Conservation (phyloP, 2,113 vertebrate genomes). For the Miniopterus natalensis region DNA sequence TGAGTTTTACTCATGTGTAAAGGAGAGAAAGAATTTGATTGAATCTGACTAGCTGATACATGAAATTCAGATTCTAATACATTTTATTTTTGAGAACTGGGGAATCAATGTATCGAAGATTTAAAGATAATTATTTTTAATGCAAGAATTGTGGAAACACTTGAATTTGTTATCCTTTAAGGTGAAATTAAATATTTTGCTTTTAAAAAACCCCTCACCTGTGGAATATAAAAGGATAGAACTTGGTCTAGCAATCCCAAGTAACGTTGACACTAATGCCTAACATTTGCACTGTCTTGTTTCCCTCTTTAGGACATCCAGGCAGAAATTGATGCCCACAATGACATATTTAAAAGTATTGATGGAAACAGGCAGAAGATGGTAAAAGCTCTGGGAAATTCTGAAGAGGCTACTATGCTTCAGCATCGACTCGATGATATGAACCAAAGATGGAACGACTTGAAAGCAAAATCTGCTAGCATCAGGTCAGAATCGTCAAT, state of each 20-base stretch:
- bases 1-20: background rate
- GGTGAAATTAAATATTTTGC: background rate
- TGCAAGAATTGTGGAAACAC: background rate
- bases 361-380: constrained; percentile 97
- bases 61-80: constrained; percentile 18
- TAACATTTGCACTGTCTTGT: constrained; percentile 57
- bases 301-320: constrained; percentile 94
- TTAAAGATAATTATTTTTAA: constrained; percentile 33
- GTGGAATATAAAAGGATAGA: background rate
- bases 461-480: constrained; percentile 96
- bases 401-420: constrained; percentile 95
- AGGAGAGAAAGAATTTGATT: background rate
- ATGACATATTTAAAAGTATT: constrained; percentile 98
- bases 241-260: background rate
- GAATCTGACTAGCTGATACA: background rate
- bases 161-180: constrained; percentile 2
- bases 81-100: constrained; percentile 16
- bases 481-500: constrained; percentile 90
- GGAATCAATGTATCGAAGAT: background rate
- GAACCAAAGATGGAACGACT: constrained; percentile 98
- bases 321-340: constrained; percentile 99
- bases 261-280: background rate
- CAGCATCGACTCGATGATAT: constrained; percentile 98
- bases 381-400: constrained; percentile 97
- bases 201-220: background rate